phyloP scores from a whole-genome alignment of 2,888 invertebrate genomes.

The Ichneumoninae sp. region DNA sequence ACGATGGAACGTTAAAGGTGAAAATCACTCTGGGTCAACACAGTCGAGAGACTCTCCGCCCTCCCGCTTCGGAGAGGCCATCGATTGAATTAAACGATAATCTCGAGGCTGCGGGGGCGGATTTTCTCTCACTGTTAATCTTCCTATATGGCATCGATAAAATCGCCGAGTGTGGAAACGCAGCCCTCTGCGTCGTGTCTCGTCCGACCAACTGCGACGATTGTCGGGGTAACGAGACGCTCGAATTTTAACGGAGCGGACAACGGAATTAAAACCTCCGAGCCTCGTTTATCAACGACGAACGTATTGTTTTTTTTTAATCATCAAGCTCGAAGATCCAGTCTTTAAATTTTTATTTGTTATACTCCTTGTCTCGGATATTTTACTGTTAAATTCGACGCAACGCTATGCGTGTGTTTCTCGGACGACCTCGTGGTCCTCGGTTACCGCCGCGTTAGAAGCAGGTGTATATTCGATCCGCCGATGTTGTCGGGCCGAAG shows the following conservation, averaged over 20 bases:
- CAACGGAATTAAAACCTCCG: not conserved
- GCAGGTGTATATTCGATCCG: conserved; percentile 39
- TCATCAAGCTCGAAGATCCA: not conserved
- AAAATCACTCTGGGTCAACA: conserved; percentile 14
- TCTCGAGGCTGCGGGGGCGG: not conserved
- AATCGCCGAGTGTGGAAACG: not conserved
- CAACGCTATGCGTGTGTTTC: conserved; percentile 12
- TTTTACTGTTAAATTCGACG: conserved; percentile 21
- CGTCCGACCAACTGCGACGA: not conserved
- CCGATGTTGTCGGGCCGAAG: conserved; percentile 81
- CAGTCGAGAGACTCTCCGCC: not conserved
- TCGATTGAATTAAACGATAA: not conserved
- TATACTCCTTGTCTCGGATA: conserved; percentile 8
- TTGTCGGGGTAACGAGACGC: not conserved
- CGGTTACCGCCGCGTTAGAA: conserved; percentile 29
- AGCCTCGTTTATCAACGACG: not conserved
- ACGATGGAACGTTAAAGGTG: conserved; percentile 4
- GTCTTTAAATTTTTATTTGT: conserved; percentile 1
- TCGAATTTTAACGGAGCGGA: not conserved
- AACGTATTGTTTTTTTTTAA: not conserved
- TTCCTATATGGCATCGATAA: not conserved
- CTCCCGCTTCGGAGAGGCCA: not conserved
- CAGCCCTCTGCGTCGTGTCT: not conserved
- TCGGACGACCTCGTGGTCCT: conserved; percentile 63
- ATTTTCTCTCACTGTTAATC: conserved; percentile 9